Conservation (phyloP, 2,888 invertebrate genomes). For the Pterobdella sp. region DNA sequence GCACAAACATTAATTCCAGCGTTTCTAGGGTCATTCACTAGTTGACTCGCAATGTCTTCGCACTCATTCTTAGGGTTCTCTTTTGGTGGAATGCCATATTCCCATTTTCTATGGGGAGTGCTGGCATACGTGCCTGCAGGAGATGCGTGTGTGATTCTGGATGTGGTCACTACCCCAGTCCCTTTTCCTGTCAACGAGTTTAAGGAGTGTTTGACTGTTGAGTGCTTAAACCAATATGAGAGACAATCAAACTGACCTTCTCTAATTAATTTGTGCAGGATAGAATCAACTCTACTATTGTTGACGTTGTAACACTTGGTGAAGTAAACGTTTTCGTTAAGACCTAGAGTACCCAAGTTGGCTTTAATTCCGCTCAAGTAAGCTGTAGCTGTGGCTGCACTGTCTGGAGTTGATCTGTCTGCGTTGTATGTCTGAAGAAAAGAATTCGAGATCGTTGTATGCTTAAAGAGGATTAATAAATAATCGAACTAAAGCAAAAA, state of each 20-base stretch:
- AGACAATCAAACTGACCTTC: slow-evolving; percentile 22
- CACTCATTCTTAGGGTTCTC: slow-evolving; percentile 23
- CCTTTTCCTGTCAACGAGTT: slow-evolving; percentile 43
- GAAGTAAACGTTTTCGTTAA: slow-evolving; percentile 58
- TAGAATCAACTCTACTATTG: slow-evolving; percentile 33
- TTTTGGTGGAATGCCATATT: slow-evolving; percentile 23
- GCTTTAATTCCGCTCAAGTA: slow-evolving; percentile 37
- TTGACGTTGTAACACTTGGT: slow-evolving; percentile 31
- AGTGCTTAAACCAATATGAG: background rate
- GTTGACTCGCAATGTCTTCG: slow-evolving; percentile 34
- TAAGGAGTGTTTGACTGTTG: background rate
- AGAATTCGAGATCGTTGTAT: too few species aligned
- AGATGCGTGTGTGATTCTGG: slow-evolving; percentile 50
- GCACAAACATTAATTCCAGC: slow-evolving; percentile 30
- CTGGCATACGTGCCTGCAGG: slow-evolving; percentile 48
- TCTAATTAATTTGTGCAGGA: slow-evolving; percentile 33
- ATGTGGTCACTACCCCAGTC: slow-evolving; percentile 48
- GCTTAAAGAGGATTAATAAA: too few species aligned
- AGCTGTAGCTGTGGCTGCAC: slow-evolving; percentile 39
- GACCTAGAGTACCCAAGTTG: slow-evolving; percentile 59
- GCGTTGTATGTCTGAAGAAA: slow-evolving; percentile 39
- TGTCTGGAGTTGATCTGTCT: slow-evolving; percentile 36
- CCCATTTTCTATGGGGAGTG: slow-evolving; percentile 40
- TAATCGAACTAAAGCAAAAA: too few species aligned
- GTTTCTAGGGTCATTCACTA: slow-evolving; percentile 28